Conservation (phyloP, 30 jellyfish, hydroid and myxozoan genomes). For the Hydractinia echinata region DNA sequence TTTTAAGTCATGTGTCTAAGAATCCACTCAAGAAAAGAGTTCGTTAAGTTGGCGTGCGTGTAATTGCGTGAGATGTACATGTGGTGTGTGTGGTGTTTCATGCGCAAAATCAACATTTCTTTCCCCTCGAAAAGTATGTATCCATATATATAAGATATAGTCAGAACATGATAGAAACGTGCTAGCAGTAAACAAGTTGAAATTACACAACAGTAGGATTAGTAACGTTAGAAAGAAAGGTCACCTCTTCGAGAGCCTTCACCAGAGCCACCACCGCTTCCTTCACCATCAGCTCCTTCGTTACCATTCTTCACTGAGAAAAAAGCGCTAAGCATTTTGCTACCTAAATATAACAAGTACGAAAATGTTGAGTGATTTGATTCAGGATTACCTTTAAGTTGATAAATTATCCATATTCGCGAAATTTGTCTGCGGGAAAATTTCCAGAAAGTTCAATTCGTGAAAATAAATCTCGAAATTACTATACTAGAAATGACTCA, state of each 20-base stretch:
- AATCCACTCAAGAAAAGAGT: not conserved
- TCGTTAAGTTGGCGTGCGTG: not conserved
- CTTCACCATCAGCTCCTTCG: slow-evolving; percentile 19
- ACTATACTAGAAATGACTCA: no score
- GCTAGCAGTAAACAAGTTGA: not conserved
- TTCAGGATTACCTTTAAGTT: no score
- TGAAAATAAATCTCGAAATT: no score
- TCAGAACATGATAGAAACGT: not conserved
- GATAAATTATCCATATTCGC: no score
- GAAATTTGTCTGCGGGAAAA: no score
- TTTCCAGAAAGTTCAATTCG: no score
- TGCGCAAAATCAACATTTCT: slow-evolving; percentile 58
- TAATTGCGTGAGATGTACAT: slow-evolving; percentile 2
- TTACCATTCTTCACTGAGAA: slow-evolving; percentile 45
- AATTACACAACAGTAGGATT: not conserved
- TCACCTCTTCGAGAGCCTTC: slow-evolving; percentile 31
- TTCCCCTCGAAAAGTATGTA: slow-evolving; percentile 10
- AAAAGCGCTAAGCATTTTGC: slow-evolving; percentile 92
- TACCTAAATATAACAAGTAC: slow-evolving; percentile 44
- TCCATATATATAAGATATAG: not conserved
- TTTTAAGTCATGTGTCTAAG: no score
- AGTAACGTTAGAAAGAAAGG: not conserved
- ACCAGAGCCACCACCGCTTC: slow-evolving; percentile 71
- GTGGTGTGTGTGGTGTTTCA: slow-evolving; percentile 17
- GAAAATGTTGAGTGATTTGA: no score